Conservation (phyloP, 1,140 invertebrate genomes). For the Hycleus cichorii region DNA sequence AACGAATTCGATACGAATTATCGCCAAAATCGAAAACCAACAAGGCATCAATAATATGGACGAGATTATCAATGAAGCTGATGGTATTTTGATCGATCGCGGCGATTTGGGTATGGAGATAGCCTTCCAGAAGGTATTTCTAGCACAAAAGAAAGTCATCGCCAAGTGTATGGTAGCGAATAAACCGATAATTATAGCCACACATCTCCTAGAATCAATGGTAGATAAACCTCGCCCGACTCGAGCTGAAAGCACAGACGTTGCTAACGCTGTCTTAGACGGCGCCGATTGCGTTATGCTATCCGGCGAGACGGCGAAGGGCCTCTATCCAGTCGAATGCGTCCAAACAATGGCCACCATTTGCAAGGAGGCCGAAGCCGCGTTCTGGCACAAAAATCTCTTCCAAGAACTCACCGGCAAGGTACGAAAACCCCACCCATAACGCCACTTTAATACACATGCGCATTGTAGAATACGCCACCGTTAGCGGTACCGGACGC, state of each 20-base stretch:
- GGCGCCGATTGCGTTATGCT: constrained; percentile 98
- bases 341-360: constrained; percentile 94
- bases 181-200: constrained; percentile 95
- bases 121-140: constrained; percentile 96
- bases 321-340: constrained; percentile 88
- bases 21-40: constrained; percentile 97
- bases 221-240: constrained; percentile 94
- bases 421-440: not conserved
- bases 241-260: constrained; percentile 92
- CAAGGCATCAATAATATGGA: constrained; percentile 92
- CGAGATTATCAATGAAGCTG: constrained; percentile 86
- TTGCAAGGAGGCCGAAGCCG: constrained; percentile 97
- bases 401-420: constrained; percentile 46
- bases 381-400: constrained; percentile 89
- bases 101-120: constrained; percentile 96
- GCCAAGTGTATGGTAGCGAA: constrained; percentile 80
- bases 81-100: constrained; percentile 96
- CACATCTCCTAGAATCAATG: constrained; percentile 99
- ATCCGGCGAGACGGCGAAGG: constrained; percentile 98
- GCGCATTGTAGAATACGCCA: not conserved
- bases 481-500: constrained; percentile 1
- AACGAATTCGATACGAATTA: constrained; percentile 89
- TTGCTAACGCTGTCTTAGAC: constrained; percentile 95
- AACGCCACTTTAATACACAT: no score
- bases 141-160: constrained; percentile 97